These are phyloP conservation scores for Aotus griseimembra DNA, from an alignment of 2,797 vertebrate genomes.

Conservation along the genomic window DNA sequence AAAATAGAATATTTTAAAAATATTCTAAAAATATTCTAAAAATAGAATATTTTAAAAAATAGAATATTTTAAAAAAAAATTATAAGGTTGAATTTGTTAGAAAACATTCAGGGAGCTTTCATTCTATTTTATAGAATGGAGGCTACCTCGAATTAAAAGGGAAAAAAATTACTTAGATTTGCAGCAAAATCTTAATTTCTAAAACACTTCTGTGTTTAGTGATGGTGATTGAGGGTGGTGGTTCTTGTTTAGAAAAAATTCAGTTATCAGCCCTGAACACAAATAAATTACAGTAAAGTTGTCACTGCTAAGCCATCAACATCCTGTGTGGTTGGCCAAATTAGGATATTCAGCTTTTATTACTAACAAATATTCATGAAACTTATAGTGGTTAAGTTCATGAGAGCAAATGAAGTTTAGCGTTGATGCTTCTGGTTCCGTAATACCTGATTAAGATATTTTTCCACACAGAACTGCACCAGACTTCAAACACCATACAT, in stretches of 20 bases:
- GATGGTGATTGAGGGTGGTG: not conserved
- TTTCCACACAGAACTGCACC: conserved; percentile 12
- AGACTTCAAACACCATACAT: conserved; percentile 2
- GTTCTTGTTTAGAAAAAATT: not conserved
- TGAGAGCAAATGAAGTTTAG: not conserved
- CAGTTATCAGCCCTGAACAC: not conserved
- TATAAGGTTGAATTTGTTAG: not conserved
- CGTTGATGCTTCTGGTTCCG: not conserved
- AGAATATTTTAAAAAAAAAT: too few relatives aligned
- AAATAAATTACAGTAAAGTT: not conserved
- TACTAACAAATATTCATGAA: not conserved
- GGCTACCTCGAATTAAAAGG: not conserved
- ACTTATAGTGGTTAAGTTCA: not conserved
- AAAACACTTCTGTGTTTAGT: not conserved
- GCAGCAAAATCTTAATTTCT: conserved; percentile 6
- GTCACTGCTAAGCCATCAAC: not conserved
- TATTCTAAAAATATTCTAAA: too few relatives aligned
- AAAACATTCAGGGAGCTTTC: not conserved
- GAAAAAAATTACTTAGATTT: not conserved
- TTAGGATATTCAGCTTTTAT: conserved; percentile 20
- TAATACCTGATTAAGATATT: not conserved
- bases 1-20: too few relatives aligned
- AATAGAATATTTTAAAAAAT: too few relatives aligned
- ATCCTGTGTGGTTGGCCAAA: not conserved
- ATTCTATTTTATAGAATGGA: not conserved